Evolutionary conservation across 2,888 invertebrate genomes (phyloP).

Genomic region (Calameuta pallipes): DNA sequence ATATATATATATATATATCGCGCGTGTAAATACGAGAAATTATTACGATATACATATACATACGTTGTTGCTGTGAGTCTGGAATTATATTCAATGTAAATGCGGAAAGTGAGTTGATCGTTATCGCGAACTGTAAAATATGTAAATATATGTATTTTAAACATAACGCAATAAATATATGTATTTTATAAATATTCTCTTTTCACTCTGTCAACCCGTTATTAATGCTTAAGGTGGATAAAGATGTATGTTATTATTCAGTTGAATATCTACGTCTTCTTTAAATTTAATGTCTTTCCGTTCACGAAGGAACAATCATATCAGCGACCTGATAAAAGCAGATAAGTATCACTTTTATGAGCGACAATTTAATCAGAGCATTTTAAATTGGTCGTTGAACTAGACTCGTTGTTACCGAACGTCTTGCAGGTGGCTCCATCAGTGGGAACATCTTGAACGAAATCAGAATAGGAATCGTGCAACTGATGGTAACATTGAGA

Average conservation of each 20-base stretch:
- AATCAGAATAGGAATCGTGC: background rate
- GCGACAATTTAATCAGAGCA: background rate
- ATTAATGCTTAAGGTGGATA: background rate
- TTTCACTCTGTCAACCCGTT: background rate
- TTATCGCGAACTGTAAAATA: slow-evolving; percentile 22
- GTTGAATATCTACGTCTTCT: background rate
- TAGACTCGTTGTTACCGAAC: background rate
- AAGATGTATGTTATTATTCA: background rate
- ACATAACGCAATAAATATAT: slow-evolving; percentile 23
- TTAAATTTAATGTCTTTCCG: background rate
- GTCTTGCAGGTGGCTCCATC: background rate
- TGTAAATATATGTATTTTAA: slow-evolving; percentile 23
- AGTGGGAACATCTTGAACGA: background rate
- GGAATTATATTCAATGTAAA: slow-evolving; percentile 14
- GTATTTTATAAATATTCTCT: slow-evolving; percentile 20
- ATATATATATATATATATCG: slow-evolving; percentile 6
- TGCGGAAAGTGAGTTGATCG: slow-evolving; percentile 13
- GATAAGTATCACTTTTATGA: background rate
- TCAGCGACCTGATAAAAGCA: background rate
- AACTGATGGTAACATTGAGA: background rate
- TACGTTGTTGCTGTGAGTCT: slow-evolving; percentile 22
- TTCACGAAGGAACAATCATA: background rate
- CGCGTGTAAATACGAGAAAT: slow-evolving; percentile 22
- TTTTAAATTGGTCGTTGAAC: background rate
- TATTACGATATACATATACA: slow-evolving; percentile 14